Evolutionary conservation across 2,888 invertebrate species (phyloP).

Genomic region (Hypselothyrea guttata): DNA sequence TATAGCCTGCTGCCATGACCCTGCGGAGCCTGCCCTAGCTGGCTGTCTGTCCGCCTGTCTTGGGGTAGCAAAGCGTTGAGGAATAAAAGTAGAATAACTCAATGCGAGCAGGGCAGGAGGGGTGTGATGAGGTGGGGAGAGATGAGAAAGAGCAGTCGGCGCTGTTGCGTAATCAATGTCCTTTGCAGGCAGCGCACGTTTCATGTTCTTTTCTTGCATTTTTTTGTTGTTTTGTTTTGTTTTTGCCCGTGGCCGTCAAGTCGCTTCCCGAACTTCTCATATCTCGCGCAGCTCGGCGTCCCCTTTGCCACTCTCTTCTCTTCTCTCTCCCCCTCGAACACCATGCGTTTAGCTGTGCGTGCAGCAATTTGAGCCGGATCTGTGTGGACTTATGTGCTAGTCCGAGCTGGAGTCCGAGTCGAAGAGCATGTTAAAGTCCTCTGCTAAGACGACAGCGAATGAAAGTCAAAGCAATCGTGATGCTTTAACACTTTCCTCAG

Average conservation of each 20-base stretch:
- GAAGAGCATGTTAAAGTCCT: neutral
- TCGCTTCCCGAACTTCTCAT: constrained; percentile 2
- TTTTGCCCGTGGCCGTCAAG: constrained; percentile 43
- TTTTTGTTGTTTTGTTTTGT: constrained; percentile 18
- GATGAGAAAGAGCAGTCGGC: constrained; percentile 16
- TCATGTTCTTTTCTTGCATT: constrained; percentile 55
- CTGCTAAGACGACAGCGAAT: constrained; percentile 21
- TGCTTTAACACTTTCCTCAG: constrained; percentile 60
- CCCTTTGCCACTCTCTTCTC: neutral
- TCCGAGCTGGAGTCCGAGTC: constrained; percentile 3
- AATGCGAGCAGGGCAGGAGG: constrained; percentile 34
- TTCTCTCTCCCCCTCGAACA: neutral
- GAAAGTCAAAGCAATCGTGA: constrained; percentile 28
- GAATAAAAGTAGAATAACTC: constrained; percentile 63
- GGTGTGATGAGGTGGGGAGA: neutral
- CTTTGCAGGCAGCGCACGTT: constrained; percentile 72
- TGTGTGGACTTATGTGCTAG: constrained; percentile 44
- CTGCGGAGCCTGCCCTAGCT: constrained; percentile 26
- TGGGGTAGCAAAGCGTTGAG: constrained; percentile 42
- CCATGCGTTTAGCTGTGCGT: constrained; percentile 33
- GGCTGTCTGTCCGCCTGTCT: constrained; percentile 19
- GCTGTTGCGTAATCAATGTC: constrained; percentile 71
- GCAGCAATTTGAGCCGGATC: constrained; percentile 62
- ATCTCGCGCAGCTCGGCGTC: no score
- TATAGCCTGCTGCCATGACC: constrained; percentile 13